Conservation (phyloP, 2,888 invertebrate species). For the Drosophila borealis region DNA sequence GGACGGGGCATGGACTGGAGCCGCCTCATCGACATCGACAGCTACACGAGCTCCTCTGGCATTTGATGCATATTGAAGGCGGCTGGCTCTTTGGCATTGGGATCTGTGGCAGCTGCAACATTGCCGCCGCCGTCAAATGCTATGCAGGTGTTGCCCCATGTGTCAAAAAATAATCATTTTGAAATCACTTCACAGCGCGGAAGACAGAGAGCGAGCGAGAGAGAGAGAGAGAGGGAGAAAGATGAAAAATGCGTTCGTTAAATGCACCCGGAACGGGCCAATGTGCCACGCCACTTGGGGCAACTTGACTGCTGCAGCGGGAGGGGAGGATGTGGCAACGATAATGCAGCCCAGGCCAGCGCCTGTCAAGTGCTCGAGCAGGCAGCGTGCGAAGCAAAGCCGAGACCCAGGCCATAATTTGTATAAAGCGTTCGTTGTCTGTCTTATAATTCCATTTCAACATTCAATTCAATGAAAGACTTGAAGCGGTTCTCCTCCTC, state of each 20-base stretch:
- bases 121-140: conserved; percentile 48
- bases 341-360: conserved; percentile 25
- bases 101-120: conserved; percentile 68
- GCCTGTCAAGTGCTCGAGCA: conserved; percentile 35
- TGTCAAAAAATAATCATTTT: conserved; percentile 80
- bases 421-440: conserved; percentile 52
- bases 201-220: background rate
- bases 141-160: conserved; percentile 77
- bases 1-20: background rate
- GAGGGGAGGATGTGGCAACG: background rate
- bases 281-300: conserved; percentile 21
- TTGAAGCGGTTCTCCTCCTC: conserved; percentile 52
- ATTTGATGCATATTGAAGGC: conserved; percentile 55
- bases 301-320: background rate
- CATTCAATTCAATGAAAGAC: conserved; percentile 66
- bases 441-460: conserved; percentile 66
- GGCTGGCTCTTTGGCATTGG: conserved; percentile 35
- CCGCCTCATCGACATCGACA: conserved; percentile 37
- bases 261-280: conserved; percentile 51
- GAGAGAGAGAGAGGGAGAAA: conserved; percentile 9
- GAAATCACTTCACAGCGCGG: conserved; percentile 71
- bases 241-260: conserved; percentile 74
- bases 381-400: conserved; percentile 32
- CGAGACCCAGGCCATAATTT: conserved; percentile 48
- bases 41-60: conserved; percentile 15